Evolutionary conservation across 2,888 invertebrate species (phyloP).

Genomic region (Amphipoea lucens): DNA sequence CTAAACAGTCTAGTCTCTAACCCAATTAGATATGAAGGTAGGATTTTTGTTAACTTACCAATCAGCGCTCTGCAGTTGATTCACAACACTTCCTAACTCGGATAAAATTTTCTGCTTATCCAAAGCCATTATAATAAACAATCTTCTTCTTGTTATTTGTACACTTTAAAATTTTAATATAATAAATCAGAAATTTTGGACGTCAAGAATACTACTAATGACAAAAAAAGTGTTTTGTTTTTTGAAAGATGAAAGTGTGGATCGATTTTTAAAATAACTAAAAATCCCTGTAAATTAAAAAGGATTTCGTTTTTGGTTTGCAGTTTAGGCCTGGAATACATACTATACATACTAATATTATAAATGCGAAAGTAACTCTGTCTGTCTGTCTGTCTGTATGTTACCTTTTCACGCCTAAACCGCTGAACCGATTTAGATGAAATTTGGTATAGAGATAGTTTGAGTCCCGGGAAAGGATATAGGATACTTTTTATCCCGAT

Average conservation of each 20-base stretch:
- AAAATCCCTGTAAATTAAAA: neutral
- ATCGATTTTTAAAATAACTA: conserved; percentile 50
- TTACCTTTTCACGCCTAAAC: too few species aligned
- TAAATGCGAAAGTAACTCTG: too few species aligned
- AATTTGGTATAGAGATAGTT: too few species aligned
- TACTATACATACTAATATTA: too few species aligned
- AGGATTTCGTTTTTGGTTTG: neutral
- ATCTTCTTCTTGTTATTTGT: conserved; percentile 34
- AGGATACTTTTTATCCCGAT: too few species aligned
- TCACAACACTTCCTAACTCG: conserved; percentile 87
- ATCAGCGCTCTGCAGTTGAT: conserved; percentile 85
- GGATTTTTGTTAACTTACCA: conserved; percentile 76
- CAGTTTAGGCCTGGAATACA: too few species aligned
- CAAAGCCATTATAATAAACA: conserved; percentile 77
- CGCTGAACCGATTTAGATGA: too few species aligned
- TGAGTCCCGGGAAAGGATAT: neutral
- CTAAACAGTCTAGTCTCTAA: neutral
- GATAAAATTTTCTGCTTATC: conserved; percentile 84
- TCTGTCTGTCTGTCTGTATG: too few species aligned
- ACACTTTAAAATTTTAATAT: conserved; percentile 55
- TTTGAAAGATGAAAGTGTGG: conserved; percentile 9
- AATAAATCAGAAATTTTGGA: conserved; percentile 63
- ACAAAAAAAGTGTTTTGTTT: conserved; percentile 64
- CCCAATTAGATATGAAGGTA: neutral
- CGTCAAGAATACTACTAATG: conserved; percentile 47